phyloP scores from a whole-genome alignment of 2,888 invertebrate species.

The Cosmia trapezina region DNA sequence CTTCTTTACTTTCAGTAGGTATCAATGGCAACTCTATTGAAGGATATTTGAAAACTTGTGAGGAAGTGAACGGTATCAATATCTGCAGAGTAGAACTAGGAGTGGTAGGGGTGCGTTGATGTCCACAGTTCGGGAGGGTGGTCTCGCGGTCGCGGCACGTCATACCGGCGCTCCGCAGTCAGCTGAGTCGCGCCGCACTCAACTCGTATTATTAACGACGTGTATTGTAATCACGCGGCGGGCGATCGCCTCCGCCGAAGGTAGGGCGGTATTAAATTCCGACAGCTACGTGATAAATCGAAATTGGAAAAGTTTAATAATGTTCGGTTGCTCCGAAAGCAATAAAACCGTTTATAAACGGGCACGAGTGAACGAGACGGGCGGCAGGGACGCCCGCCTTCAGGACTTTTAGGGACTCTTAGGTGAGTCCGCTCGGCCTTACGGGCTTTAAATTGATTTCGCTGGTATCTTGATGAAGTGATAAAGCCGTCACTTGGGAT shows the following conservation, averaged over 20 bases:
- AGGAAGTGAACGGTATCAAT: constrained; percentile 23
- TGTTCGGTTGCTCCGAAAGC: constrained; percentile 91
- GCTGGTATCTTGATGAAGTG: constrained; percentile 86
- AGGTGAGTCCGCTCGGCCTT: constrained; percentile 85
- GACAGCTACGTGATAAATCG: constrained; percentile 91
- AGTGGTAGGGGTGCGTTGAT: constrained; percentile 63
- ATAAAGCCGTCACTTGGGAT: constrained; percentile 79
- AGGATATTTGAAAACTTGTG: constrained; percentile 28
- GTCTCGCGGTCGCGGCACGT: constrained; percentile 50
- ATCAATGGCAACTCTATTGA: constrained; percentile 15
- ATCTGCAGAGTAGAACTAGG: constrained; percentile 21
- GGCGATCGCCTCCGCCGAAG: constrained; percentile 90
- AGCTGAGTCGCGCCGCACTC: constrained; percentile 77
- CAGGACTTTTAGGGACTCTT: constrained; percentile 89
- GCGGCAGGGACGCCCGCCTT: constrained; percentile 88
- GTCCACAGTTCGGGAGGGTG: constrained; percentile 41
- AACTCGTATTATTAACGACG: constrained; percentile 89
- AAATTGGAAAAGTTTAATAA: constrained; percentile 91
- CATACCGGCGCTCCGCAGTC: constrained; percentile 63
- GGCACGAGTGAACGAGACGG: constrained; percentile 90
- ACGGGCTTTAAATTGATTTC: constrained; percentile 87
- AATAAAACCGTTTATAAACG: constrained; percentile 91
- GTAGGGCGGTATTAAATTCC: constrained; percentile 91
- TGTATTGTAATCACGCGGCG: constrained; percentile 91
- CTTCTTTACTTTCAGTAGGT: background rate